Evolutionary conservation across 2,888 invertebrate species (phyloP), one percentile per base, ranked within the genome.

Genomic region (Stictocephala bisonia): DNA sequence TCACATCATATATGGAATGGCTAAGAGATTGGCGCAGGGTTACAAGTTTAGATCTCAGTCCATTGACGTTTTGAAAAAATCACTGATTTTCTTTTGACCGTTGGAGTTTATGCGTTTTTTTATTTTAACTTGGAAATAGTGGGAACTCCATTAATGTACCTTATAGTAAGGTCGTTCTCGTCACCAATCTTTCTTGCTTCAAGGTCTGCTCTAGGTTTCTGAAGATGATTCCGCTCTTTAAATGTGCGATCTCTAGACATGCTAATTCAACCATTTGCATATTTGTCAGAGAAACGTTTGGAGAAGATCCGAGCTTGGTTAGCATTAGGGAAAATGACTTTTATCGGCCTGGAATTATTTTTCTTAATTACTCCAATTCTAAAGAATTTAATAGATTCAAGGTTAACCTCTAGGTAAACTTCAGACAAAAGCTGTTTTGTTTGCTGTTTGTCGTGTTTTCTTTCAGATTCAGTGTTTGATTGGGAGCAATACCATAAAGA

Each of bases 11-110:
- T 22, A 51, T 24, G 6, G 51, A 51, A 22, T 51, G 51, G 24
- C 51, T 51, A 51, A 51, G 51, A 4, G 51, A 18, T 51, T 51
- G 51, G 24, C 51, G 51, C 51, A 51, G 51, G 3, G 51, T 51
- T 51, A 51, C 51, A 20, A 51, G 51, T 51, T 51, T 51, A 22
- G 51, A 51, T 7, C 51, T 18, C 24, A 51, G 24, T 22, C 51
- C 51, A 51, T 51, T 51, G 6, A 51, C 24, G 51, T n/a, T n/a
- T n/a, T n/a, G n/a, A n/a, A n/a, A n/a, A n/a, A n/a, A n/a, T n/a
- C n/a, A n/a, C n/a, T n/a, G n/a, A n/a, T n/a, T n/a, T n/a, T n/a
- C n/a, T n/a, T n/a, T n/a, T n/a, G n/a, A n/a, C n/a, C n/a, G n/a
- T 51, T 51, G 22, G 20, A n/a, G 24, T 4, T 51, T 51, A 22